Conservation (phyloP, 2,113 vertebrate species). For the Acanthisitta chloris region DNA sequence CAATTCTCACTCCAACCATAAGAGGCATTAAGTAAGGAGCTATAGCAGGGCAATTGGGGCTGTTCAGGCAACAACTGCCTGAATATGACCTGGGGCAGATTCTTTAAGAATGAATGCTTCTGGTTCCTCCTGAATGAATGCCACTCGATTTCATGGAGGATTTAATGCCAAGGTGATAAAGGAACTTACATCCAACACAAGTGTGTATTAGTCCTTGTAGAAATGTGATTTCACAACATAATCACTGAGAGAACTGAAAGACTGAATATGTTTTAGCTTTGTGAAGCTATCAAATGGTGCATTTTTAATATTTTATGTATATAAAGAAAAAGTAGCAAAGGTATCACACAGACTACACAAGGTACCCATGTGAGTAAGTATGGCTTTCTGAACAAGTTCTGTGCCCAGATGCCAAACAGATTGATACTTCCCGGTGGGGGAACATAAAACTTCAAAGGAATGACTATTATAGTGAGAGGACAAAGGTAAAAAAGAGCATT, state of each 20-base stretch:
- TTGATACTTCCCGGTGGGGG: background rate
- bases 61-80: background rate
- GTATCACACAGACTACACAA: background rate
- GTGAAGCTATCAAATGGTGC: background rate
- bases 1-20: background rate
- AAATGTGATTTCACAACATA: background rate
- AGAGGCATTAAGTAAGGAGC: background rate
- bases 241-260: background rate
- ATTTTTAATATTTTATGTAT: background rate
- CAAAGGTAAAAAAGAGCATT: background rate
- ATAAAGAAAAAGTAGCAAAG: background rate
- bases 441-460: background rate
- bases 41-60: background rate
- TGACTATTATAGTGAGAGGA: background rate
- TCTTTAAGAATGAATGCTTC: background rate
- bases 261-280: background rate
- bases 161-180: background rate
- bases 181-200: background rate
- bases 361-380: rapidly evolving
- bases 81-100: background rate
- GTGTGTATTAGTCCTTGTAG: background rate
- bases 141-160: background rate
- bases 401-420: background rate
- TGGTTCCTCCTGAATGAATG: background rate
- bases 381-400: background rate